A percentile compares a stretch with the other conserved stretches of the same genome.
These are phyloP conservation scores for Argynnis bischoffii DNA, from an alignment of 2,888 invertebrate species.

Conservation along the genomic window DNA sequence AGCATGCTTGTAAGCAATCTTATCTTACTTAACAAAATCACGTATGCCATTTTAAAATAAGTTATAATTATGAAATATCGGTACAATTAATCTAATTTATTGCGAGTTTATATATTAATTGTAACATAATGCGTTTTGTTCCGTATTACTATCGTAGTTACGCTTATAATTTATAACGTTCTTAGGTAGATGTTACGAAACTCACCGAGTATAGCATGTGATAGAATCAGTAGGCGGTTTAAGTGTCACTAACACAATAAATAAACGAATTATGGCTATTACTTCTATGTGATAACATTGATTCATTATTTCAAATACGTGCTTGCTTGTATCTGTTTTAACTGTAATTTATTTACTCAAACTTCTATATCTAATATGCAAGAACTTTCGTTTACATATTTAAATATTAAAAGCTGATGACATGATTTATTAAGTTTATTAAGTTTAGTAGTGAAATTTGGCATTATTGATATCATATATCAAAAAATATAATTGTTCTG, in stretches of 20 bases:
- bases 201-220: conserved; percentile 12
- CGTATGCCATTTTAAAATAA: conserved; percentile 6
- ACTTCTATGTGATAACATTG: conserved; percentile 20
- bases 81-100: conserved; percentile 5
- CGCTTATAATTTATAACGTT: conserved; percentile 17
- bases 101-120: background rate
- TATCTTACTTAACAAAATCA: background rate
- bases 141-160: background rate
- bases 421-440: too few relatives aligned
- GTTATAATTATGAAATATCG: background rate
- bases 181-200: conserved; percentile 22
- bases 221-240: conserved; percentile 34
- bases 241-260: conserved; percentile 31
- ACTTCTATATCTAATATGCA: too few relatives aligned
- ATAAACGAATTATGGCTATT: conserved; percentile 27
- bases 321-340: conserved; percentile 4
- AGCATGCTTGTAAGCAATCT: too few relatives aligned
- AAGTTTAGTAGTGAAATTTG: too few relatives aligned
- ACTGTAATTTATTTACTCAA: background rate
- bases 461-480: too few relatives aligned
- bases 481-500: too few relatives aligned
- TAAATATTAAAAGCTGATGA: too few relatives aligned
- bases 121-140: background rate
- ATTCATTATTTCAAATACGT: conserved; percentile 24
- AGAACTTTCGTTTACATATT: too few relatives aligned